phyloP scores from a whole-genome alignment of 2,888 invertebrate species.

The Hirudinaria manillensis region DNA sequence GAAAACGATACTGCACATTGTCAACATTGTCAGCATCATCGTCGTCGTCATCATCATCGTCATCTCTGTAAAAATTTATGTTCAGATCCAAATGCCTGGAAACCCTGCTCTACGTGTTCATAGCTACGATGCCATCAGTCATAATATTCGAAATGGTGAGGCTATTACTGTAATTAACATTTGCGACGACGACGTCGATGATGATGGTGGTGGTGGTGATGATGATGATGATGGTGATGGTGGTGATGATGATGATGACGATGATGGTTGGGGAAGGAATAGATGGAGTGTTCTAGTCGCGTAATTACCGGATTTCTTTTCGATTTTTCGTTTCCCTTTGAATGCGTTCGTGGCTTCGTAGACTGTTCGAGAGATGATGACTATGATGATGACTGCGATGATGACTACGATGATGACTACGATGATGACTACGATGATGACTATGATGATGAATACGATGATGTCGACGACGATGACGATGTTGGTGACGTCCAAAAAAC shows the following conservation, averaged over 20 bases:
- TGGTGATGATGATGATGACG: neutral
- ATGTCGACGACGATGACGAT: no score
- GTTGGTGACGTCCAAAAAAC: no score
- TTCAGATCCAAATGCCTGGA: constrained; percentile 73
- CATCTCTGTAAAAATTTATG: neutral
- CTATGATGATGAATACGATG: no score
- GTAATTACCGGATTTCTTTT: no score
- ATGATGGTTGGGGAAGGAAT: neutral
- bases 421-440: no score
- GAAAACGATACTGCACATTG: no score
- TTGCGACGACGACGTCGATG: neutral
- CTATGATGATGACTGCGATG: no score
- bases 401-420: no score
- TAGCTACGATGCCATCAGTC: constrained; percentile 80
- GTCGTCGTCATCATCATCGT: neutral
- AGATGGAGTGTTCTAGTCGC: neutral
- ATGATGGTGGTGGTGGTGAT: neutral
- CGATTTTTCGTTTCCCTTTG: no score
- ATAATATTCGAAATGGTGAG: constrained; percentile 61
- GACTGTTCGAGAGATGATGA: no score
- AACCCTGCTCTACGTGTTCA: constrained; percentile 78
- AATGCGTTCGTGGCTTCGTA: no score
- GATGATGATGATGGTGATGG: neutral
- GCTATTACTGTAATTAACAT: neutral
- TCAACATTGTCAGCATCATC: neutral